Conservation (phyloP, 2,888 invertebrate genomes). For the Homarus gammarus region DNA sequence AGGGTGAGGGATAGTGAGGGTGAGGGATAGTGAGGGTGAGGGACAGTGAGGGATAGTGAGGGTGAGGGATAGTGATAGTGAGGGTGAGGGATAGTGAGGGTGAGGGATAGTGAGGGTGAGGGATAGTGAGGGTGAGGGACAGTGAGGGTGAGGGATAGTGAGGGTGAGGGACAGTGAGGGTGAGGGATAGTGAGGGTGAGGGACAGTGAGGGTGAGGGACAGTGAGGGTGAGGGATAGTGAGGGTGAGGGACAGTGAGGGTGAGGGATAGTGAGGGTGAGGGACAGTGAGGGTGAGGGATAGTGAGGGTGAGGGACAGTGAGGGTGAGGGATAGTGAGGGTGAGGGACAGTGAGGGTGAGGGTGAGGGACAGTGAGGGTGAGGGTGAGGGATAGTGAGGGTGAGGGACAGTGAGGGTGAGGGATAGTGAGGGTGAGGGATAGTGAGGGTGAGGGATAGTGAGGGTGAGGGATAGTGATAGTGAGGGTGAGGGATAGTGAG, state of each 20-base stretch:
- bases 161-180: not conserved
- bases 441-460: too few species aligned
- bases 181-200: too few species aligned
- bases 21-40: not conserved
- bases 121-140: not conserved
- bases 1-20: too few species aligned
- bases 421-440: too few species aligned
- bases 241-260: not conserved
- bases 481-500: not conserved
- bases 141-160: not conserved
- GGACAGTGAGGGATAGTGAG: not conserved
- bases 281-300: too few species aligned
- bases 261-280: too few species aligned
- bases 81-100: not conserved
- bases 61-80: not conserved
- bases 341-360: not conserved
- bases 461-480: too few species aligned
- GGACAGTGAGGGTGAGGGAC: not conserved
- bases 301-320: too few species aligned
- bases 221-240: too few species aligned
- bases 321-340: not conserved
- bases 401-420: too few species aligned
- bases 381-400: too few species aligned
- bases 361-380: conserved; percentile 15
- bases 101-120: not conserved